These are phyloP conservation scores for Paradoxurus hermaphroditus DNA, from an alignment of 2,113 vertebrate genomes.

Conservation along the genomic window DNA sequence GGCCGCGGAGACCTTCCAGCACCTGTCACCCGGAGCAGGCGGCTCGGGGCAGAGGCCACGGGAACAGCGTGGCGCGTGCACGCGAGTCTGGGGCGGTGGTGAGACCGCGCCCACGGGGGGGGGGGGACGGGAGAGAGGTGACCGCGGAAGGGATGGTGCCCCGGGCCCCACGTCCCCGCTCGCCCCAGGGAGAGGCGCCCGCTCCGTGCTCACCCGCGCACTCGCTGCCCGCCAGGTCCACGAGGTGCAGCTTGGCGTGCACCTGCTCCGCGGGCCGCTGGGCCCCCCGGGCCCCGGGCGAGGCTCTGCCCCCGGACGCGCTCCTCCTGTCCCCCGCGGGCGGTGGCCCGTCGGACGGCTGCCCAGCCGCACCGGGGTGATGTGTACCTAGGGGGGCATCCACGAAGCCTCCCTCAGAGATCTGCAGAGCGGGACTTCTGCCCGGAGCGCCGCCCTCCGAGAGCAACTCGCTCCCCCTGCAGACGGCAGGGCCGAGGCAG, in stretches of 20 bases:
- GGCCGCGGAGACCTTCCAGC: neutral
- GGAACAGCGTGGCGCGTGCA: no score
- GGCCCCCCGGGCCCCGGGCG: neutral
- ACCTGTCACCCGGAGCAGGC: no score
- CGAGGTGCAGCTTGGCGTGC: slow-evolving; percentile 86
- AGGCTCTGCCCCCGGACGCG: neutral
- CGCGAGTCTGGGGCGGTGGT: no score
- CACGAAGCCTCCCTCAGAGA: no score
- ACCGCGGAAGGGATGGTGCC: no score
- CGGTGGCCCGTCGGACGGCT: neutral
- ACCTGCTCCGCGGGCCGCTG: slow-evolving; percentile 11
- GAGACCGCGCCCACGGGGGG: no score
- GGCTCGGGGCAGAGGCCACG: no score
- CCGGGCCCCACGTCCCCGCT: neutral
- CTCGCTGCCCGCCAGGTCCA: slow-evolving; percentile 92
- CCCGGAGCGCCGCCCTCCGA: neutral
- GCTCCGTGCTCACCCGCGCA: slow-evolving; percentile 81
- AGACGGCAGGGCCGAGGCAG: neutral
- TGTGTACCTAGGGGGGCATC: fast-evolving
- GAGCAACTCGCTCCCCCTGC: neutral
- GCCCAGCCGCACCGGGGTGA: neutral
- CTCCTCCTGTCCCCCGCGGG: neutral
- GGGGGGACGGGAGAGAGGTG: no score
- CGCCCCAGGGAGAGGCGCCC: fast-evolving
- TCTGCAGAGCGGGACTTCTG: neutral